A percentile compares a stretch with the other conserved stretches of the same genome.
Conservation (phyloP, 2,113 vertebrate species). For the Paralichthys olivaceus region DNA sequence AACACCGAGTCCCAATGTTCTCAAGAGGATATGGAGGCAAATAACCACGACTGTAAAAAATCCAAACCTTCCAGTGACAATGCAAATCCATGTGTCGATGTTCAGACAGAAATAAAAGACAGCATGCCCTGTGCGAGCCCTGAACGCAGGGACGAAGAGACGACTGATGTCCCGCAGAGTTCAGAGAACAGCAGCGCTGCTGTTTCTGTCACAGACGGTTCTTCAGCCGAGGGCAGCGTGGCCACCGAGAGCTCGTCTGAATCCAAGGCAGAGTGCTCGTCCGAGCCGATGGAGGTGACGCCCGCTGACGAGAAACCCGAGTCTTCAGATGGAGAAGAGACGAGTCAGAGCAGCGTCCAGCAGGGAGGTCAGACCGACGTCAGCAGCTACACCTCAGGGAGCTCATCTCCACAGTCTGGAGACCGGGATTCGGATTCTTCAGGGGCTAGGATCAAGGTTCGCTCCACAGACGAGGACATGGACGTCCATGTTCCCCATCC, state of each 20-base stretch:
- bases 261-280: constrained; percentile 46
- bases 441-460: constrained; percentile 85
- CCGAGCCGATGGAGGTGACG: constrained; percentile 80
- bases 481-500: constrained; percentile 93
- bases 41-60: constrained; percentile 69
- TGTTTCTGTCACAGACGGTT: constrained; percentile 53
- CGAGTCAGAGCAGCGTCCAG: constrained; percentile 57
- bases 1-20: constrained; percentile 27
- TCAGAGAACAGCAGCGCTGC: constrained; percentile 47
- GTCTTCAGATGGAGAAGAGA: constrained; percentile 67
- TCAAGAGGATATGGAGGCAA: constrained; percentile 62
- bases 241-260: constrained; percentile 43
- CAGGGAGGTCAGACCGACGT: constrained; percentile 83
- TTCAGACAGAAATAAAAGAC: constrained; percentile 71
- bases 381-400: constrained; percentile 83
- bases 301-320: constrained; percentile 83
- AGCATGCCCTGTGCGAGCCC: constrained; percentile 28
- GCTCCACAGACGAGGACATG: constrained; percentile 87
- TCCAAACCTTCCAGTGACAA: constrained; percentile 72
- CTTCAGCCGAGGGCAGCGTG: constrained; percentile 47
- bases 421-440: constrained; percentile 90
- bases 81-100: constrained; percentile 56
- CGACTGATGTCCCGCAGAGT: constrained; percentile 37
- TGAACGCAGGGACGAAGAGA: constrained; percentile 65
- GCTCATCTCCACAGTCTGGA: constrained; percentile 78